A percentile compares a stretch with the other conserved stretches of the same genome.
phyloP scores from a whole-genome alignment of 2,797 vertebrate genomes.

The Cossypha caffra region DNA sequence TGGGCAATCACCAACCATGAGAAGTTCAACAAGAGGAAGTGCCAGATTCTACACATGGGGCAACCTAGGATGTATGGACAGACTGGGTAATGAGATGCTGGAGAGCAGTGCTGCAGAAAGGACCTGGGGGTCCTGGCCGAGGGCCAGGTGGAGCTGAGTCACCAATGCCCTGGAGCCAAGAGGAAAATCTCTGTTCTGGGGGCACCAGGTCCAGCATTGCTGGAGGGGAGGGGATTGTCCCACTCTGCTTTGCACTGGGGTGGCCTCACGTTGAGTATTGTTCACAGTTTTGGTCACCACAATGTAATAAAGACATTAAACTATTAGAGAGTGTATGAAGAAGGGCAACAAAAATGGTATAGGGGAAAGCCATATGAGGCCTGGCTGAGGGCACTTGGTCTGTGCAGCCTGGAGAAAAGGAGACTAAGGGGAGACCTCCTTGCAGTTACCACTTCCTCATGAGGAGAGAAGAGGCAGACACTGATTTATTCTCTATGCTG shows the following conservation, averaged over 20 bases:
- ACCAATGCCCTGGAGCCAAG: background rate
- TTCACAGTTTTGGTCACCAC: background rate
- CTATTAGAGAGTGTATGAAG: background rate
- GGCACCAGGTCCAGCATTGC: background rate
- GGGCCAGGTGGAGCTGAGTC: background rate
- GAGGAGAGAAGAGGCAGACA: background rate
- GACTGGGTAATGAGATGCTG: background rate
- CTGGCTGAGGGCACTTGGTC: background rate
- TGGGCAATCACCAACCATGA: background rate
- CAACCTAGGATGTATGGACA: background rate
- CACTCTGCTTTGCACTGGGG: background rate
- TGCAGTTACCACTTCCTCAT: background rate
- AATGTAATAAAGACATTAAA: background rate
- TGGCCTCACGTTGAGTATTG: background rate
- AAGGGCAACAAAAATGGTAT: background rate
- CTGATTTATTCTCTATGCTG: background rate
- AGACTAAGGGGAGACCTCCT: background rate
- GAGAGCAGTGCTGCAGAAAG: background rate
- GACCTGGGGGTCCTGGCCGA: background rate
- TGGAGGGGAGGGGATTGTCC: rapidly evolving
- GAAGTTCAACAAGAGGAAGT: background rate
- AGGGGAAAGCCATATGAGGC: background rate
- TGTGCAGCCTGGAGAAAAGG: background rate
- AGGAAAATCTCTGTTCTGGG: background rate
- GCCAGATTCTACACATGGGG: background rate